Percentiles rank a stretch among this genome's conserved stretches.
Conservation (phyloP, 2,797 vertebrate species). For the Pempheris klunzingeri region DNA sequence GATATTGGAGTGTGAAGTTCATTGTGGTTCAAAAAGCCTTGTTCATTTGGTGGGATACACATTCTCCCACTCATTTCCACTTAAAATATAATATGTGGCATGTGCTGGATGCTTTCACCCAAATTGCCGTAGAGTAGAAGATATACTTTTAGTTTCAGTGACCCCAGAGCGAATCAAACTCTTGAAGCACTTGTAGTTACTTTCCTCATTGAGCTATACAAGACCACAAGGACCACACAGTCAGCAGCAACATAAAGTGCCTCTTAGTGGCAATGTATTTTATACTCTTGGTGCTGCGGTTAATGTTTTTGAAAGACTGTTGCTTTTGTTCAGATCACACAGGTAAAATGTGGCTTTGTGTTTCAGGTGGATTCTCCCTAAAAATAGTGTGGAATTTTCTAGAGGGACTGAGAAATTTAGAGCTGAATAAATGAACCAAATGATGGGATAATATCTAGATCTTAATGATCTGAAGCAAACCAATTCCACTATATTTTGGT, state of each 20-base stretch:
- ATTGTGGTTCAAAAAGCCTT: slow-evolving; percentile 57
- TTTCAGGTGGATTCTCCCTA: slow-evolving; percentile 2
- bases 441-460: slow-evolving; percentile 33
- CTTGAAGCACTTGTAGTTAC: slow-evolving; percentile 57
- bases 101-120: slow-evolving; percentile 59
- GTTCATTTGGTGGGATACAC: slow-evolving; percentile 52
- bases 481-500: slow-evolving; percentile 34
- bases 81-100: slow-evolving; percentile 59
- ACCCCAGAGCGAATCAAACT: slow-evolving; percentile 66
- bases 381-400: not conserved
- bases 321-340: slow-evolving; percentile 24
- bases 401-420: slow-evolving; percentile 27
- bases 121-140: slow-evolving; percentile 63
- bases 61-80: slow-evolving; percentile 71
- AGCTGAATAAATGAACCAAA: slow-evolving; percentile 20
- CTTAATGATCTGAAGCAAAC: slow-evolving; percentile 45
- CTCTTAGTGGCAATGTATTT: slow-evolving; percentile 55
- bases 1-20: slow-evolving; percentile 41
- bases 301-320: slow-evolving; percentile 44
- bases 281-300: slow-evolving; percentile 2
- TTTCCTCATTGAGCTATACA: slow-evolving; percentile 44
- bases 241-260: slow-evolving; percentile 48
- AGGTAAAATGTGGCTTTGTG: slow-evolving; percentile 23
- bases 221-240: slow-evolving; percentile 38
- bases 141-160: slow-evolving; percentile 66